These are phyloP conservation scores for Liolophura sinensis DNA, from an alignment of 1,140 invertebrate genomes.

Conservation along the genomic window DNA sequence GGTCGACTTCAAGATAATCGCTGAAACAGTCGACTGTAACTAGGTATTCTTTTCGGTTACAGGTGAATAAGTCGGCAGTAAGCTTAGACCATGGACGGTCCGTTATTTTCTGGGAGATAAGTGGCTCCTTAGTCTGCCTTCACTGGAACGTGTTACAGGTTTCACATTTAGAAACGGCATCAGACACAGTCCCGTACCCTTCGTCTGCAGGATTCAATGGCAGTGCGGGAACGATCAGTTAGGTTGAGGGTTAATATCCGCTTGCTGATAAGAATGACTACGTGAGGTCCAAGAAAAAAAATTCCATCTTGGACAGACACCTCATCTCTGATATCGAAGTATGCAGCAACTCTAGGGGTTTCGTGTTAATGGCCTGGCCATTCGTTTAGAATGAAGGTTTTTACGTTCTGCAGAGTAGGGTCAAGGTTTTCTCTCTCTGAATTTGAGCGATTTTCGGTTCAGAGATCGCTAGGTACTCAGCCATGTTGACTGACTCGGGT, in stretches of 20 bases:
- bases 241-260: conserved; percentile 15
- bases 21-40: conserved; percentile 26
- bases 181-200: conserved; percentile 7
- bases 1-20: conserved; percentile 22
- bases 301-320: conserved; percentile 31
- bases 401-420: no score
- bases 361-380: no score
- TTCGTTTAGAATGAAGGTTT: no score
- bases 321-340: conserved; percentile 22
- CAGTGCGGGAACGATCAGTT: conserved; percentile 15
- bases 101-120: no score
- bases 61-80: conserved; percentile 24
- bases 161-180: conserved; percentile 7
- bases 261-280: conserved; percentile 17
- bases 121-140: conserved; percentile 22
- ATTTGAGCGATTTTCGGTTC: no score
- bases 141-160: conserved; percentile 5
- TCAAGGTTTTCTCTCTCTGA: no score
- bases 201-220: conserved; percentile 5
- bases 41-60: conserved; percentile 18
- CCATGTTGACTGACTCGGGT: neutral
- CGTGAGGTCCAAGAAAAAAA: conserved; percentile 22
- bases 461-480: neutral
- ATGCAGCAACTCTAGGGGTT: no score
- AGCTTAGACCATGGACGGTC: conserved; percentile 25